Evolutionary conservation across 2,888 invertebrate species (phyloP), one percentile per base, ranked within the genome.

Genomic region (Boloria euphrosyne): DNA sequence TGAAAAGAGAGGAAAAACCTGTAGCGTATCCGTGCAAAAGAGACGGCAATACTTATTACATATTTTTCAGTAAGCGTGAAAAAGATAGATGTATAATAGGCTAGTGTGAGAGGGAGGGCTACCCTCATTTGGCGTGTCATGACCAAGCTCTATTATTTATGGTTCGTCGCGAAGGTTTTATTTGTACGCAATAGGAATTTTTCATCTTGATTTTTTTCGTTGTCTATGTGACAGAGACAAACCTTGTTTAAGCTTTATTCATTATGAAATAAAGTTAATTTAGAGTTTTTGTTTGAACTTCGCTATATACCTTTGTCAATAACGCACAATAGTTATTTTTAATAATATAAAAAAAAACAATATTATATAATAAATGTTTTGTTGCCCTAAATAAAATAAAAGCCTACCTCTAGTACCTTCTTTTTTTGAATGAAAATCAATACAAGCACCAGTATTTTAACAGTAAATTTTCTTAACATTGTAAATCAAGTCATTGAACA

Each of bases 81-180:
- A 50, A 49, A 38, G 59, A 59, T 2, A 14, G 31, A 14, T 2
- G 18, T 55, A 18, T 14, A 13, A 18, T 38, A 31, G 17, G 13
- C 58, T 14, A 13, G 62, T 18, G 62, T 14, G 57, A 63, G 47
- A 51, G 49, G 10, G 53, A 43, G 64, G 55, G 65, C 27, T 22
- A 31, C 62, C 67, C 60, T 89, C 83, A 89, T 90, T 89, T 87
- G 83, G 85, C 77, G 82, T 88, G 89, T 89, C 88, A 85, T 75
- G 55, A 74, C 74, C 89, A 87, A 80, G 68, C 76, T 85, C 78
- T 80, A 87, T 89, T 87, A 88, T 87, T 89, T 87, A 87, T 86
- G 76, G 80, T 73, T 46, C 65, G 63, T 66, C 65, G 67, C 60
- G 53, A 54, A 50, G 62, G 62, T 63, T 66, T 63, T 63, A 61